Conservation (phyloP, 2,888 invertebrate species). For the Eueremaeus valkanovi region DNA sequence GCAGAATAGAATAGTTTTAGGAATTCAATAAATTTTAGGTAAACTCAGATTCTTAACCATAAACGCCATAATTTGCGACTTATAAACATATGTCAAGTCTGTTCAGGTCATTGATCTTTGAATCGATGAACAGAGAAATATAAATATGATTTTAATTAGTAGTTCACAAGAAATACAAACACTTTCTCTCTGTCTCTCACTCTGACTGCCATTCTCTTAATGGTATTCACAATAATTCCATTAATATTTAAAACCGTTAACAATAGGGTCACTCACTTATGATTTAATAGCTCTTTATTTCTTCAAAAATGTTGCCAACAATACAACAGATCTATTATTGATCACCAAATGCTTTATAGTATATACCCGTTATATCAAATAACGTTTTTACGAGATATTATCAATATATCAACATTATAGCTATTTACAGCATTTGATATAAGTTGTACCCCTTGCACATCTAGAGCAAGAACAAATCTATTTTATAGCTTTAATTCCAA, state of each 20-base stretch:
- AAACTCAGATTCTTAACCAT: neutral
- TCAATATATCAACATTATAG: too few relatives aligned
- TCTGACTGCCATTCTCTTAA: neutral
- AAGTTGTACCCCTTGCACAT: too few relatives aligned
- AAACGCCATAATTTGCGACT: neutral
- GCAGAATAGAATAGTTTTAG: neutral
- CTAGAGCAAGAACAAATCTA: too few relatives aligned
- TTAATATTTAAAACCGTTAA: neutral
- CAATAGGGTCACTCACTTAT: neutral
- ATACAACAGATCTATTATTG: too few relatives aligned
- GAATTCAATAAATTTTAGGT: neutral
- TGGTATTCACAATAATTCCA: neutral
- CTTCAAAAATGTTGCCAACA: too few relatives aligned
- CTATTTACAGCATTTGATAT: too few relatives aligned
- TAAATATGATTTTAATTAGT: constrained; percentile 19
- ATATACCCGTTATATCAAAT: too few relatives aligned
- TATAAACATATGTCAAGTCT: constrained; percentile 2
- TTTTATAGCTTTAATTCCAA: too few relatives aligned
- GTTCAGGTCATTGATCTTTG: constrained; percentile 18
- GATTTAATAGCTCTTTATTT: too few relatives aligned
- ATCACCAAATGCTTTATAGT: too few relatives aligned
- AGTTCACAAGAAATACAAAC: neutral
- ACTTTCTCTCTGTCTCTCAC: neutral
- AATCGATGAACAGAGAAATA: neutral
- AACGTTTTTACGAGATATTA: too few relatives aligned